phyloP scores from a whole-genome alignment of 1,140 invertebrate genomes.

The Magallana angulata region DNA sequence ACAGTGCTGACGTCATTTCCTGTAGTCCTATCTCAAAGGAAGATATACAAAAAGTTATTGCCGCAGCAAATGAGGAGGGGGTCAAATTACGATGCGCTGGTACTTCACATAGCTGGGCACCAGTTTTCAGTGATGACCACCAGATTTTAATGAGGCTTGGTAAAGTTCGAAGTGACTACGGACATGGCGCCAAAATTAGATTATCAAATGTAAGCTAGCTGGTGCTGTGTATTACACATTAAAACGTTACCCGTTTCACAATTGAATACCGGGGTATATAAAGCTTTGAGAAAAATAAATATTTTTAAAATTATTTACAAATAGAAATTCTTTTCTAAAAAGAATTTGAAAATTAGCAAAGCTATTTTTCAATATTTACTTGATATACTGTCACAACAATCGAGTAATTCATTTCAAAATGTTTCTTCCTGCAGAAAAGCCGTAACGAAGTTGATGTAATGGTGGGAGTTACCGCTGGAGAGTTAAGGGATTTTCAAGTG shows the following conservation, averaged over 20 bases:
- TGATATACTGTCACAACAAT: too few species aligned
- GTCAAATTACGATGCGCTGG: slow-evolving; percentile 18
- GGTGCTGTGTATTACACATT: too few species aligned
- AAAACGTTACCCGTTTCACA: too few species aligned
- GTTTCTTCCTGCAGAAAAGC: not conserved
- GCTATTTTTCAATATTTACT: too few species aligned
- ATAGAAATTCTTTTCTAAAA: too few species aligned
- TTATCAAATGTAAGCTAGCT: slow-evolving; percentile 29
- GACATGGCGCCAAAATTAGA: slow-evolving; percentile 40
- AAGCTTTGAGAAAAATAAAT: too few species aligned
- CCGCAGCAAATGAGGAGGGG: not conserved
- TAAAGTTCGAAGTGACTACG: slow-evolving; percentile 42
- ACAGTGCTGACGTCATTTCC: not conserved
- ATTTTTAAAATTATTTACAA: too few species aligned
- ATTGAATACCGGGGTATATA: too few species aligned
- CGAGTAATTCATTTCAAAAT: too few species aligned
- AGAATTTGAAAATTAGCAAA: too few species aligned
- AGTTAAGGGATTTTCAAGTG: slow-evolving; percentile 47
- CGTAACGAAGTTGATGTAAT: slow-evolving; percentile 46
- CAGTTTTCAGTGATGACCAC: slow-evolving; percentile 36
- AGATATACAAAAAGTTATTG: slow-evolving; percentile 23
- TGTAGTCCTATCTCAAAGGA: slow-evolving; percentile 27
- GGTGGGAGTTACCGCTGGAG: slow-evolving; percentile 45
- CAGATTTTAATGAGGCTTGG: slow-evolving; percentile 3
- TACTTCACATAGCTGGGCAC: slow-evolving; percentile 43